These are phyloP conservation scores for Gadopsis marmoratus DNA, from an alignment of 2,797 vertebrate genomes.

Conservation along the genomic window DNA sequence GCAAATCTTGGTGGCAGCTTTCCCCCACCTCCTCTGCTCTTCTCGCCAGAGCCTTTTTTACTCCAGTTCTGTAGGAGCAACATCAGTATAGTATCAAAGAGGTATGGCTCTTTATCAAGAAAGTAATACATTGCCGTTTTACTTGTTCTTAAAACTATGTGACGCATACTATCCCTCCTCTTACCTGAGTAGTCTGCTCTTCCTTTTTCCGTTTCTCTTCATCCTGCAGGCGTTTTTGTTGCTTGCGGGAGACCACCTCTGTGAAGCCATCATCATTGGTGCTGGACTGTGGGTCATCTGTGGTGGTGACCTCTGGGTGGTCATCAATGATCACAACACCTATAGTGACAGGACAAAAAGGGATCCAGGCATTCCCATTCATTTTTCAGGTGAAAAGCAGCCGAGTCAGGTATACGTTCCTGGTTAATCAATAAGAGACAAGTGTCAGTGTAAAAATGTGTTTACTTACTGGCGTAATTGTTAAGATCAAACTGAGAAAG, in stretches of 20 bases:
- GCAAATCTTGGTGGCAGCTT: conserved; percentile 98
- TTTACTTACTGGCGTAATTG: conserved; percentile 97
- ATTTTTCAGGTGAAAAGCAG: background rate
- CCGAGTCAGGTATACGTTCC: background rate
- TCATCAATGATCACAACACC: conserved; percentile 99
- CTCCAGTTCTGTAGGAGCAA: conserved; percentile 89
- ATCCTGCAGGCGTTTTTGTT: conserved; percentile 98
- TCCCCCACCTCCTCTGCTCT: conserved; percentile 92
- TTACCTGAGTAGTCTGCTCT: conserved; percentile 95
- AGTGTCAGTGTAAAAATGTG: background rate
- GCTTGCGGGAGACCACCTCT: conserved; percentile 98
- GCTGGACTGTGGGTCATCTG: conserved; percentile 95
- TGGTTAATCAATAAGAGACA: fast-evolving
- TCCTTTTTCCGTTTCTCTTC: conserved; percentile 99
- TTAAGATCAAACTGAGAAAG: conserved; percentile 99
- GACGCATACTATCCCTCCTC: background rate
- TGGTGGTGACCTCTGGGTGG: conserved; percentile 97
- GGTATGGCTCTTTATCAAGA: background rate
- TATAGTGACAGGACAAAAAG: conserved; percentile 57
- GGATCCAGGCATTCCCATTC: background rate
- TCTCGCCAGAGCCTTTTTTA: conserved; percentile 94
- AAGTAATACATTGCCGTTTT: background rate
- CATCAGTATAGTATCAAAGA: background rate
- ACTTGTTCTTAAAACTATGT: background rate
- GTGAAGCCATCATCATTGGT: conserved; percentile 97